Evolutionary conservation across 1,140 invertebrate species (phyloP).

Genomic region (Oncopodura yosiiana): DNA sequence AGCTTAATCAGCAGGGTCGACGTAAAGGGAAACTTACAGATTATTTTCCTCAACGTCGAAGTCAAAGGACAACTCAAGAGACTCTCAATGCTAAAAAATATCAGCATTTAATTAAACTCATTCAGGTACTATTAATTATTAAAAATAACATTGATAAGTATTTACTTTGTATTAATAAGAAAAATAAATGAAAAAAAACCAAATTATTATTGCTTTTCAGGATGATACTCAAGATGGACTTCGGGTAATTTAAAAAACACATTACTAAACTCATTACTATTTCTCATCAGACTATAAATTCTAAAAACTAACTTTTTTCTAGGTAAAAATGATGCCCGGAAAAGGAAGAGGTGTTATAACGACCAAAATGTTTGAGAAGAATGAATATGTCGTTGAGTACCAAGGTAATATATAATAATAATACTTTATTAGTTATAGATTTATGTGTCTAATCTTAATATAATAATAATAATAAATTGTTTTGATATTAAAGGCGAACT

Average conservation of each 20-base stretch:
- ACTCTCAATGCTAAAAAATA: conserved; percentile 75
- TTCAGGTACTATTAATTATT: conserved; percentile 63
- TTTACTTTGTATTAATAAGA: too few relatives aligned
- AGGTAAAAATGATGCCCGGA: conserved; percentile 42
- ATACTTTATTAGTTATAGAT: too few relatives aligned
- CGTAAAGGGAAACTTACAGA: conserved; percentile 83
- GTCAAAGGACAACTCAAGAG: conserved; percentile 72
- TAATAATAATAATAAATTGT: too few relatives aligned
- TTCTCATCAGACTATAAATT: conserved; percentile 8
- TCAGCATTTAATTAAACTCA: conserved; percentile 60
- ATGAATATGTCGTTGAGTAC: conserved; percentile 96
- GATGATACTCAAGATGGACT: conserved; percentile 72
- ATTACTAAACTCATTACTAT: neutral
- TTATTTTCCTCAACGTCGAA: conserved; percentile 74
- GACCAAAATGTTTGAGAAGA: conserved; percentile 62
- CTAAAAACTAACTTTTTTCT: too few relatives aligned
- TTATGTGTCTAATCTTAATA: too few relatives aligned
- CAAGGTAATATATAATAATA: too few relatives aligned
- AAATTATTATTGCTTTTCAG: too few relatives aligned
- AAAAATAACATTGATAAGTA: too few relatives aligned
- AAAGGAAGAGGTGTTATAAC: conserved; percentile 59
- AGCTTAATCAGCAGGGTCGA: too few relatives aligned
- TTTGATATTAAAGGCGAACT: too few relatives aligned
- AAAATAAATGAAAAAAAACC: too few relatives aligned
- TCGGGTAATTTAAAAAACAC: conserved; percentile 46